Conservation (phyloP, 2,113 vertebrate species). For the Leptobrachium ailaonicum region DNA sequence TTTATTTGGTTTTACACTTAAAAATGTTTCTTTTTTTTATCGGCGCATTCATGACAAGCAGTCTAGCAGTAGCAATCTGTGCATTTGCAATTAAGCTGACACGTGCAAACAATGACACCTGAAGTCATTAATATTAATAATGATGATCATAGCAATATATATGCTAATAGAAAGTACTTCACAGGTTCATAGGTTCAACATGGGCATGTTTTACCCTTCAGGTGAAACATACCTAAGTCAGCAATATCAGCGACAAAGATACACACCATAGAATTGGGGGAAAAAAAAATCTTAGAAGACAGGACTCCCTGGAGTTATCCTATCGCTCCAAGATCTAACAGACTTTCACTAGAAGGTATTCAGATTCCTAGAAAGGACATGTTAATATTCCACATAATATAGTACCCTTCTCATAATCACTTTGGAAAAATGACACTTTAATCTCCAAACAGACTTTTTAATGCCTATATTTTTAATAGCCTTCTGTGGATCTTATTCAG, state of each 20-base stretch:
- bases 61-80: not conserved
- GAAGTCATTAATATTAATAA: slow-evolving; percentile 48
- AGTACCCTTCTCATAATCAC: too few species aligned
- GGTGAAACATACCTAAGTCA: slow-evolving; percentile 30
- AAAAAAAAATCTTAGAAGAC: not conserved
- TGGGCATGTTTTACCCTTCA: slow-evolving; percentile 36
- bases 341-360: too few species aligned
- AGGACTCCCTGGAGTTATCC: not conserved
- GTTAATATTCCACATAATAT: too few species aligned
- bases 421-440: too few species aligned
- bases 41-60: slow-evolving; percentile 4
- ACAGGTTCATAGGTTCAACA: slow-evolving; percentile 41
- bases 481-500: too few species aligned
- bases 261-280: not conserved
- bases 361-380: too few species aligned
- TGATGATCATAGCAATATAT: slow-evolving; percentile 46
- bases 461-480: too few species aligned
- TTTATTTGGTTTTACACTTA: not conserved
- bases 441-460: too few species aligned
- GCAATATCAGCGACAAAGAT: slow-evolving; percentile 1
- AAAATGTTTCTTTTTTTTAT: slow-evolving; percentile 10
- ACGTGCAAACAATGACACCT: slow-evolving; percentile 32
- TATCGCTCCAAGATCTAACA: not conserved
- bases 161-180: slow-evolving; percentile 42
- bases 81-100: slow-evolving; percentile 35